Conservation (phyloP, 2,888 invertebrate genomes). For the Cordylochernes scorpioides region DNA sequence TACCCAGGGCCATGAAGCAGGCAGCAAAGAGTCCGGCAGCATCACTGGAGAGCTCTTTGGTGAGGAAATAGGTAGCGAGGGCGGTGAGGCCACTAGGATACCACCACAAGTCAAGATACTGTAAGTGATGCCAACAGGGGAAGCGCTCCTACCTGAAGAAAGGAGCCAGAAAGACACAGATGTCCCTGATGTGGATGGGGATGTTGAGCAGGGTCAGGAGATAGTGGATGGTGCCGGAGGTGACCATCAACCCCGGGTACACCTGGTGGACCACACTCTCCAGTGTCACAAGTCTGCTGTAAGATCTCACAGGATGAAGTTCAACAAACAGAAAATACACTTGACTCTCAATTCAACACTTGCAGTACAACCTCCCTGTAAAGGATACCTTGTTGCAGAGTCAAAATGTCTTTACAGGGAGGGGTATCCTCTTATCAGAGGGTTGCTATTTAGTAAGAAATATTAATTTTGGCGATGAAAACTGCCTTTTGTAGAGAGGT, state of each 20-base stretch:
- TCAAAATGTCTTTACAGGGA: too few species aligned
- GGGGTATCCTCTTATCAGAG: too few species aligned
- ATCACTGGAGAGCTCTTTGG: constrained; percentile 85
- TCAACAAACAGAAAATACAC: neutral
- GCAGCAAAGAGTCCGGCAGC: constrained; percentile 94
- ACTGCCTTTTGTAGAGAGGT: too few species aligned
- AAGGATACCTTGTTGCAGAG: too few species aligned
- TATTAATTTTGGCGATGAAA: too few species aligned
- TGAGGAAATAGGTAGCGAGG: constrained; percentile 84
- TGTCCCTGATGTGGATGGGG: constrained; percentile 88
- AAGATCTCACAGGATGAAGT: neutral
- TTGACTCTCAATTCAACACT: too few species aligned
- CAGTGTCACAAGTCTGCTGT: constrained; percentile 1
- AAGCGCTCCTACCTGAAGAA: constrained; percentile 45
- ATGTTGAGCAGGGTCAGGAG: constrained; percentile 68
- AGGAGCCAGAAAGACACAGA: constrained; percentile 95
- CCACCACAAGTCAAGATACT: neutral
- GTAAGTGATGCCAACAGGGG: neutral
- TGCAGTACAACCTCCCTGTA: too few species aligned
- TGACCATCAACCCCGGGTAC: constrained; percentile 96
- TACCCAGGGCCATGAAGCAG: constrained; percentile 77
- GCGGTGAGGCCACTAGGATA: constrained; percentile 70
- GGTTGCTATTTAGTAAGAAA: too few species aligned
- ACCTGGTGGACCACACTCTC: constrained; percentile 27
- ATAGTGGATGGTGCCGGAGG: constrained; percentile 88